phyloP scores from a whole-genome alignment of 2,113 vertebrate genomes.

The Alexandromys fortis region DNA sequence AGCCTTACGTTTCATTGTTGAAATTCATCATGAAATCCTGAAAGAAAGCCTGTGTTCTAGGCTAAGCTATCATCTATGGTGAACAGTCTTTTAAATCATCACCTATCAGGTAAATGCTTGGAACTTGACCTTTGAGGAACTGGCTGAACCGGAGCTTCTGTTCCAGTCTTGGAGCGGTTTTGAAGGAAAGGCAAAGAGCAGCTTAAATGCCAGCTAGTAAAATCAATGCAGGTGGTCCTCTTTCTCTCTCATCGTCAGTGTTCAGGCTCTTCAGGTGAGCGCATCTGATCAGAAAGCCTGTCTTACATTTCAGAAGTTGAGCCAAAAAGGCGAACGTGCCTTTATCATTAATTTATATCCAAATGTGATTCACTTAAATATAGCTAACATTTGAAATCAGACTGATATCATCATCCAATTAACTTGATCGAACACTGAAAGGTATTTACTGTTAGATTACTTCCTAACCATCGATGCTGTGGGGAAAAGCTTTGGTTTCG shows the following conservation, averaged over 20 bases:
- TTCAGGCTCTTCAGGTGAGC: background rate
- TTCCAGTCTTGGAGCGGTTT: constrained; percentile 33
- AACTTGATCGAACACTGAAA: constrained; percentile 27
- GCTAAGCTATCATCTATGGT: background rate
- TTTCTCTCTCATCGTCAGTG: background rate
- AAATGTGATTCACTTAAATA: constrained; percentile 29
- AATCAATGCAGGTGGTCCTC: background rate
- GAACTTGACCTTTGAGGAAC: constrained; percentile 40
- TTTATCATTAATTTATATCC: constrained; percentile 14
- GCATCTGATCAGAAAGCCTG: background rate
- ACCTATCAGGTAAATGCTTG: constrained; percentile 28
- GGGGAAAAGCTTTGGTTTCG: background rate
- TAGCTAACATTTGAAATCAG: constrained; percentile 14
- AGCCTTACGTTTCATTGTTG: background rate
- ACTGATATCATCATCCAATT: constrained; percentile 15
- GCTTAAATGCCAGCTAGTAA: constrained; percentile 48
- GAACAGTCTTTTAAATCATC: constrained; percentile 46
- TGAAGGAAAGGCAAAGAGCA: background rate
- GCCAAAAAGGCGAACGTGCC: background rate
- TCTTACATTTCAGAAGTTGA: background rate
- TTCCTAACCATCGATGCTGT: background rate
- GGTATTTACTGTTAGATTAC: constrained; percentile 14
- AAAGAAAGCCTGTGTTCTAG: background rate
- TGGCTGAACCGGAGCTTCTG: background rate
- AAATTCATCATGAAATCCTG: background rate